Base-by-base conservation (phyloP, 2,888 invertebrate species). In the Brenthis ino region DNA sequence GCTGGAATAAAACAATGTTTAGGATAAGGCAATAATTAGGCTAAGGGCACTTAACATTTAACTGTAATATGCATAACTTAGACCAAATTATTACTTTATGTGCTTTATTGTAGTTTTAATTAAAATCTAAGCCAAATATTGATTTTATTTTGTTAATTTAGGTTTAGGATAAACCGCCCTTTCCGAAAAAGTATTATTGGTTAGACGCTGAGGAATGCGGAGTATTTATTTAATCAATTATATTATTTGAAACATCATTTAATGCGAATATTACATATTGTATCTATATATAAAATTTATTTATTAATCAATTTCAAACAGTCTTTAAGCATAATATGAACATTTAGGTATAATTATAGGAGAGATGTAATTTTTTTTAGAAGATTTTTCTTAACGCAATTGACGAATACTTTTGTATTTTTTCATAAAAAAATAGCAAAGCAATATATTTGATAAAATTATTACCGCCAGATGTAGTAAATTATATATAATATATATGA, bases 41-140 rank as follows among this genome's bases (percentile, higher is more conserved):
- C 61, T 90, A 89, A 89, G 88, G 73, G 85, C 92, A 92, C 93
- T 89, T 91, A 92, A 90, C 90, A 82, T 79, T 87, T 86, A 79
- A 85, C 87, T 80, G 74, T 87, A 88, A 84, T 83, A 85, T 83
- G 86, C 88, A 88, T 92, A 91, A 92, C 90, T 87, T 92, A 93
- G 93, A 93, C 93, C 93, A 93, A 93, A 93, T 89, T 92, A 91
- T 91, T 88, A 91, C 84, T 87, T 87, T 89, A 89, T 85, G 85
- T 91, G 91, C 92, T 93, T 93, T 92, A 90, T 89, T 77, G 81
- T 93, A 93, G 91, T 81, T 86, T 76, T 91, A 93, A 89, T 92
- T 92, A 91, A 86, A 91, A 88, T 89, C 85, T 93, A 93, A 92
- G 93, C 93, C 93, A 93, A 93, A 93, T 91, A 93, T 93, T 92